Evolutionary conservation across 2,113 vertebrate species (phyloP).

Genomic region (Corvus cornix): DNA sequence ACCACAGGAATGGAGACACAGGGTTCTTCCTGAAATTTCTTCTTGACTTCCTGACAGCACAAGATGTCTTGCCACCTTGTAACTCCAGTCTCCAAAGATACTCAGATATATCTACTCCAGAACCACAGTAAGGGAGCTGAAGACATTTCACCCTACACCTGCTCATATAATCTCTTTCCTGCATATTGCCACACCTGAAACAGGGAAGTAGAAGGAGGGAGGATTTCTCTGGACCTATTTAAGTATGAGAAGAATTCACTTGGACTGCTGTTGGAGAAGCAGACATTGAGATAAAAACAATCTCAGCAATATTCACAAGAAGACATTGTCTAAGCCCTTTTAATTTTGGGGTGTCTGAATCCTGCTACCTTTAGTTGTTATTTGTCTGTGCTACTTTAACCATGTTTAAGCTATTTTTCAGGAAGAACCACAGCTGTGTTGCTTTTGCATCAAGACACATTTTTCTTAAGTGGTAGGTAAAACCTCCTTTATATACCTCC

Average conservation of each 20-base stretch:
- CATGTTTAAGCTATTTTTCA: neutral
- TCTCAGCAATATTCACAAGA: neutral
- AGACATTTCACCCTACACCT: neutral
- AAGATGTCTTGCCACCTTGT: neutral
- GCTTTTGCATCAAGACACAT: neutral
- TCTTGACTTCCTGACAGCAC: neutral
- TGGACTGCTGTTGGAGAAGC: neutral
- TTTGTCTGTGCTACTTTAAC: neutral
- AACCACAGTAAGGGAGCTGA: neutral
- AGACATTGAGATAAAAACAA: neutral
- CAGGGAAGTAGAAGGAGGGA: neutral
- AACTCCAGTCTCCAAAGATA: neutral
- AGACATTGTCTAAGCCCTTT: neutral
- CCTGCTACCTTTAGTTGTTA: neutral
- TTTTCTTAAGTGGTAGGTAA: neutral
- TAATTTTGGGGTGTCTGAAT: neutral
- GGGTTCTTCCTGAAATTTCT: neutral
- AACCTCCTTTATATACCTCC: neutral
- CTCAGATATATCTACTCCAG: neutral
- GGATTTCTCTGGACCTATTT: neutral
- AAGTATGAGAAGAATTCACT: neutral
- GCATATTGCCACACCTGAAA: neutral
- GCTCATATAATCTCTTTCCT: neutral
- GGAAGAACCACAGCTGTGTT: neutral
- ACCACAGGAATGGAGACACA: neutral